Percentiles rank a stretch among this genome's conserved stretches.
Evolutionary conservation across 64 coral and sea anemone species (phyloP).

Genomic region (Platygyra sinensis): DNA sequence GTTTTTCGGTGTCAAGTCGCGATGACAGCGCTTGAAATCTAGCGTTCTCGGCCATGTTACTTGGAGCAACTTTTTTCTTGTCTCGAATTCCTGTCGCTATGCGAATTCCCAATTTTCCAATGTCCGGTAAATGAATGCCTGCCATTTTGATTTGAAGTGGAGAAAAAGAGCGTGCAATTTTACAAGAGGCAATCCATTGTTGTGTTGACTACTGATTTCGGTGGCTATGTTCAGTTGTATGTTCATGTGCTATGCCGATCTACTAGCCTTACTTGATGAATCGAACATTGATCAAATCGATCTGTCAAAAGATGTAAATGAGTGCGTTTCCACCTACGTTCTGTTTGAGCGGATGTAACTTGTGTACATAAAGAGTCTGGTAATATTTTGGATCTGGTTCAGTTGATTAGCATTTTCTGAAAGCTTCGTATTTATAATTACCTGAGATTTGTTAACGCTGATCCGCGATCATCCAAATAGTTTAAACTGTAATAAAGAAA

Average conservation of each 20-base stretch:
- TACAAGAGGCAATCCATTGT: not conserved
- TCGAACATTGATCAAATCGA: not conserved
- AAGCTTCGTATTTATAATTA: not conserved
- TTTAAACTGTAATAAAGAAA: not conserved
- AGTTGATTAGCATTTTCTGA: not conserved
- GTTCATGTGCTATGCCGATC: not conserved
- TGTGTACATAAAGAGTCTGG: not conserved
- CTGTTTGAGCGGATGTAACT: not conserved
- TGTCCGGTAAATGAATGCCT: constrained; percentile 82
- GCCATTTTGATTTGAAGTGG: constrained; percentile 43
- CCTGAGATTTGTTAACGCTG: not conserved
- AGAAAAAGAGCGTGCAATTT: not conserved
- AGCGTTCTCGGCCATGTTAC: constrained; percentile 67
- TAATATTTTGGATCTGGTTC: not conserved
- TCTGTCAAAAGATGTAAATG: not conserved
- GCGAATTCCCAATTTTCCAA: constrained; percentile 82
- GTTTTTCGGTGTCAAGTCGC: constrained; percentile 71
- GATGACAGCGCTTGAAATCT: constrained; percentile 56
- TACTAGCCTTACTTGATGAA: not conserved
- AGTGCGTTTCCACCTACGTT: not conserved
- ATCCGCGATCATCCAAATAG: too few species aligned
- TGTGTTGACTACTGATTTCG: not conserved
- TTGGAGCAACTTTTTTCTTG: constrained; percentile 71
- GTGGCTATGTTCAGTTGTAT: not conserved
- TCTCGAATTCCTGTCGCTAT: constrained; percentile 85